Conservation (phyloP, 35 echinoderm and acorn worm genomes). For the Ophiothrix spiculata region DNA sequence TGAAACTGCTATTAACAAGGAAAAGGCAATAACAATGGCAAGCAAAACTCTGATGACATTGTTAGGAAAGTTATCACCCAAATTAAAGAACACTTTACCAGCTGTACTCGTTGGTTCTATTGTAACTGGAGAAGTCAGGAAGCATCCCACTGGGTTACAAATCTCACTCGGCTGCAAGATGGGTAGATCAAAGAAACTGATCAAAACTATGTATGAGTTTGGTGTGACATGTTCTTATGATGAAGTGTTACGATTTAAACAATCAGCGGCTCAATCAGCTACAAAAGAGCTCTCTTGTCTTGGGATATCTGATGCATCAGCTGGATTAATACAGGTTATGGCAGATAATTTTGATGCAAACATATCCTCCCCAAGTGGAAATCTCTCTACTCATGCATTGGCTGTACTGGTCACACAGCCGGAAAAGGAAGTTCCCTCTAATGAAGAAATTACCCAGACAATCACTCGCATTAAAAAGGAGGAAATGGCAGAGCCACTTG, state of each 20-base stretch:
- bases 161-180: slow-evolving; percentile 35
- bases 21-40: not conserved
- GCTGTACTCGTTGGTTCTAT: slow-evolving; percentile 50
- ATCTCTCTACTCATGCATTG: slow-evolving; percentile 53
- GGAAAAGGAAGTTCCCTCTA: not conserved
- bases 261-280: slow-evolving; percentile 39
- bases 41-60: slow-evolving; percentile 35
- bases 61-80: slow-evolving; percentile 6
- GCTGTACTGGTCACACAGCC: slow-evolving; percentile 48
- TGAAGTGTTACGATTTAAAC: slow-evolving; percentile 51
- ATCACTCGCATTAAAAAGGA: not conserved
- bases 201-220: slow-evolving; percentile 46
- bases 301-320: slow-evolving; percentile 16
- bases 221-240: slow-evolving; percentile 67
- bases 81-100: slow-evolving; percentile 28
- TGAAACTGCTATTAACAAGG: slow-evolving; percentile 6
- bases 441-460: not conserved
- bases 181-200: slow-evolving; percentile 41
- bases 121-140: slow-evolving; percentile 34
- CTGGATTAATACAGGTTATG: slow-evolving; percentile 50
- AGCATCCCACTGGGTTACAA: slow-evolving; percentile 50
- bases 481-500: slow-evolving; percentile 21
- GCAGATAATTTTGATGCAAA: slow-evolving; percentile 74
- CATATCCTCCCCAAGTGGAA: slow-evolving; percentile 62
- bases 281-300: not conserved